Percentiles rank a stretch among this genome's conserved stretches.
phyloP scores from a whole-genome alignment of 2,113 vertebrate species.

The Ondatra zibethicus region DNA sequence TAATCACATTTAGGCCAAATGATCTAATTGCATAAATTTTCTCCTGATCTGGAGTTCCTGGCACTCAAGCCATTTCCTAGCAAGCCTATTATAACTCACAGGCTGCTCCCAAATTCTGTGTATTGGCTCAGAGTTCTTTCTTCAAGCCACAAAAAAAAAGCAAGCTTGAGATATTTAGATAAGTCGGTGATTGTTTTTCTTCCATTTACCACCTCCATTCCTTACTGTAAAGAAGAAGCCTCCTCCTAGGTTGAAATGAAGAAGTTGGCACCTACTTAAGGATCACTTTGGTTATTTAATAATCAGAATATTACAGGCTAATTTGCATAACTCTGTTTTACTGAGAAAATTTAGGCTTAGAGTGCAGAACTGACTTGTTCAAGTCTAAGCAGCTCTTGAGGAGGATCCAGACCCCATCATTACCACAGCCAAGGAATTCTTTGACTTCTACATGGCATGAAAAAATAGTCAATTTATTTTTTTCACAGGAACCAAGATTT shows the following conservation, averaged over 20 bases:
- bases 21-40: conserved; percentile 74
- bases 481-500: background rate
- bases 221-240: background rate
- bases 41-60: conserved; percentile 70
- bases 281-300: background rate
- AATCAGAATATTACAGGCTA: background rate
- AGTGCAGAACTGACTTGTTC: background rate
- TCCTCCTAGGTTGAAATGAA: background rate
- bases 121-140: background rate
- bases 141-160: conserved; percentile 25
- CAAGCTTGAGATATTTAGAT: background rate
- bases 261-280: background rate
- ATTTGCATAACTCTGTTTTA: background rate
- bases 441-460: background rate
- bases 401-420: background rate
- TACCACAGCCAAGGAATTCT: background rate
- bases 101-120: conserved; percentile 51
- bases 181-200: background rate
- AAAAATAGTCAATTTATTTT: background rate
- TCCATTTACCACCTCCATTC: background rate
- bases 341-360: background rate
- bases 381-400: background rate
- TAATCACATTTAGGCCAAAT: conserved; percentile 68
- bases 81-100: conserved; percentile 65
- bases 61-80: conserved; percentile 67